phyloP scores from a whole-genome alignment of 2,113 vertebrate genomes.

The Chamaetylas fuelleborni region DNA sequence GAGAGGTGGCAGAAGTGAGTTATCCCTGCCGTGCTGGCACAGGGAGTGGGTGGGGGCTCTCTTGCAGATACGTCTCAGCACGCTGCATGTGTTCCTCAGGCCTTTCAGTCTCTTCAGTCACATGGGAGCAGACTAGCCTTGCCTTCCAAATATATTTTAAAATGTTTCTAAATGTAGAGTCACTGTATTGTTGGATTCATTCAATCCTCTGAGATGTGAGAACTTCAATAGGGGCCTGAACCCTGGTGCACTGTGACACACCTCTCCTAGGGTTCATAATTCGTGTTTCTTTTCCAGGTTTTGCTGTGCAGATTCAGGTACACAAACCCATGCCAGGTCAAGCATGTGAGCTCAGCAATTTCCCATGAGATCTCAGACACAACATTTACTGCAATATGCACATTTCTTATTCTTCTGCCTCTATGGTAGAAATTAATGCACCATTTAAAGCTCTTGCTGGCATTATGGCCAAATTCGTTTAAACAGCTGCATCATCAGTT shows the following conservation, averaged over 20 bases:
- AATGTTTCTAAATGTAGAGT: neutral
- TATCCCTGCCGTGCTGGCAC: rapidly evolving
- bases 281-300: neutral
- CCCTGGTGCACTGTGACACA: neutral
- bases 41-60: neutral
- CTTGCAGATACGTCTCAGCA: neutral
- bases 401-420: neutral
- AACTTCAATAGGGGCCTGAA: neutral
- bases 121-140: neutral
- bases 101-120: neutral
- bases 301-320: neutral
- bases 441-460: neutral
- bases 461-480: neutral
- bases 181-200: neutral
- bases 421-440: neutral
- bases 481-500: neutral
- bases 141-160: neutral
- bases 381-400: neutral
- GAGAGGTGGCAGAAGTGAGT: neutral
- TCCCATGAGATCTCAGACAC: neutral
- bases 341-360: neutral
- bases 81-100: neutral
- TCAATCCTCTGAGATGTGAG: rapidly evolving
- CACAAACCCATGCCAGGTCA: neutral
- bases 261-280: neutral